These are phyloP conservation scores for Coracias cyanogaster DNA, from an alignment of 2,797 vertebrate genomes.

Conservation along the genomic window DNA sequence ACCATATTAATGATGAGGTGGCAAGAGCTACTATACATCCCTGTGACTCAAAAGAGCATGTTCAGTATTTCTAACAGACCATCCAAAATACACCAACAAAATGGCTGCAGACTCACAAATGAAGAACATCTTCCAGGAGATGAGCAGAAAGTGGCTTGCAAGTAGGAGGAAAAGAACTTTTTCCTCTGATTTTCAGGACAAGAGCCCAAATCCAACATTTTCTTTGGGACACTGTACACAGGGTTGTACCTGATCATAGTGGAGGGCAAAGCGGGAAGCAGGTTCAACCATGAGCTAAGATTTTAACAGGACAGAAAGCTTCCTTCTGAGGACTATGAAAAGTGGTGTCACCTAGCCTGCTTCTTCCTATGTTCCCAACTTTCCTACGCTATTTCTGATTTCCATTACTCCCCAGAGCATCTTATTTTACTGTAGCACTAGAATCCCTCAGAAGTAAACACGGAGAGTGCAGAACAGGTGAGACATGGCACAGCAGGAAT, in stretches of 20 bases:
- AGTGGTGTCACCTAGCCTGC: background rate
- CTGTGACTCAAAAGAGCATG: background rate
- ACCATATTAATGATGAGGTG: background rate
- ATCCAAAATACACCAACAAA: background rate
- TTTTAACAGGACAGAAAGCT: background rate
- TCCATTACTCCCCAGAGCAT: background rate
- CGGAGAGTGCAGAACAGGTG: background rate
- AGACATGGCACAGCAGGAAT: rapidly evolving
- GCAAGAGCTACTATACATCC: background rate
- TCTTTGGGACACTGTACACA: background rate
- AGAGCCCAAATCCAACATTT: background rate
- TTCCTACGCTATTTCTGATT: background rate
- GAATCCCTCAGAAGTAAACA: background rate
- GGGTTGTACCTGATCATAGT: background rate
- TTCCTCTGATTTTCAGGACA: background rate
- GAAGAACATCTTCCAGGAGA: background rate
- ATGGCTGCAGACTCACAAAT: background rate
- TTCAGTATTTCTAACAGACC: background rate
- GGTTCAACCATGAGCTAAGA: background rate
- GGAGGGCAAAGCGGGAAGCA: background rate
- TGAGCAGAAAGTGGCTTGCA: background rate
- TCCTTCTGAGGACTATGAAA: background rate
- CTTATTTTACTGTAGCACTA: background rate
- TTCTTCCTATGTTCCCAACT: background rate
- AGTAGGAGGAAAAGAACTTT: background rate